phyloP scores from a whole-genome alignment of 2,888 invertebrate species.

The Lochmaea capreae region DNA sequence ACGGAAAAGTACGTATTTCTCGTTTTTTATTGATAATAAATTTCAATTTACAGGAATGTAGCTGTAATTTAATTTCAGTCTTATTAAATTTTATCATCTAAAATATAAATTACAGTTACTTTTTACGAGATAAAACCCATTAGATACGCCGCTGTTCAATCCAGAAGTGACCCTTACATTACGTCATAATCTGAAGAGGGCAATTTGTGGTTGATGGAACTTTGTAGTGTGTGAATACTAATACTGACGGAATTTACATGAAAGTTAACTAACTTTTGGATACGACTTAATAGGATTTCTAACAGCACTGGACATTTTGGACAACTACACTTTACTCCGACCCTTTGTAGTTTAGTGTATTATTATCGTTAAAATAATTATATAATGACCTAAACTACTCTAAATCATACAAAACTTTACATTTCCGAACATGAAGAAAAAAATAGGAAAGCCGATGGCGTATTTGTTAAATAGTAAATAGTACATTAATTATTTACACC shows the following conservation, averaged over 20 bases:
- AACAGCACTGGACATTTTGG: slow-evolving; percentile 15
- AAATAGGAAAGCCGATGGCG: no score
- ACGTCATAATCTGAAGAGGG: slow-evolving; percentile 23
- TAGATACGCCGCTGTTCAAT: slow-evolving; percentile 5
- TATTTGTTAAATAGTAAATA: no score
- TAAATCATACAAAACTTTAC: not conserved
- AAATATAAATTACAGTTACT: not conserved
- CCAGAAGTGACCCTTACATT: slow-evolving; percentile 20
- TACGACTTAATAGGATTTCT: slow-evolving; percentile 16
- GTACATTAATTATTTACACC: no score
- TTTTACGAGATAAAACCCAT: not conserved
- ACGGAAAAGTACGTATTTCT: no score
- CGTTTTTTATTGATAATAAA: no score
- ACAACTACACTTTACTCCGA: not conserved
- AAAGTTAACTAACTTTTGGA: slow-evolving; percentile 22
- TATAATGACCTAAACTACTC: not conserved
- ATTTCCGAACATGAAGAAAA: not conserved
- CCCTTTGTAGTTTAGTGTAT: not conserved
- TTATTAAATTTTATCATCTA: no score
- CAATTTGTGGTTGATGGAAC: slow-evolving; percentile 24
- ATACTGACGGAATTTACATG: slow-evolving; percentile 18
- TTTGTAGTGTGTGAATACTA: slow-evolving; percentile 20
- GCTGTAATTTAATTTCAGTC: no score
- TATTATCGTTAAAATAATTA: not conserved
- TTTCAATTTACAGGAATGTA: no score